Conservation (phyloP, 2,113 vertebrate genomes). For the Tor tambroides region DNA sequence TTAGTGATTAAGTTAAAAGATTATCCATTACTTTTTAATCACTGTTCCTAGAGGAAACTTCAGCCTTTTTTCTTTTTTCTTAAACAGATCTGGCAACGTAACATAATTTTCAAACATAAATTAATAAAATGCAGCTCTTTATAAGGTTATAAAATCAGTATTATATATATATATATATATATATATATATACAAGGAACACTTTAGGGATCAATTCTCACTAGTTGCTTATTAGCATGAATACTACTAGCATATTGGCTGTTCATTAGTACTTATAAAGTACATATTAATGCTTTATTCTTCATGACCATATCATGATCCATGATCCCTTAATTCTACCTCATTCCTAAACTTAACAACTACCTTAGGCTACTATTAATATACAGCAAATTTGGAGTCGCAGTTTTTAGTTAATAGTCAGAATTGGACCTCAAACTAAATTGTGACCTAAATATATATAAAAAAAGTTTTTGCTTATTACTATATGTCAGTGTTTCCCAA, state of each 20-base stretch:
- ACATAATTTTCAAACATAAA: neutral
- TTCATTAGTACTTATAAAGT: neutral
- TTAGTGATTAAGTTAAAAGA: neutral
- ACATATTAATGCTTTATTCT: neutral
- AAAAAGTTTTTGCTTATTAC: neutral
- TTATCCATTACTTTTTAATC: constrained; percentile 22
- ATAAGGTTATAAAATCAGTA: too few species aligned
- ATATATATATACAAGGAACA: too few species aligned
- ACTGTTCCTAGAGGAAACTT: neutral
- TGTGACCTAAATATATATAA: neutral
- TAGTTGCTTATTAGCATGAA: too few species aligned
- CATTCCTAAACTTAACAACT: neutral
- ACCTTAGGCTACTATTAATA: neutral
- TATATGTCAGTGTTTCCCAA: too few species aligned
- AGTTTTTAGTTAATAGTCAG: neutral
- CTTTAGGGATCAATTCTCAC: too few species aligned
- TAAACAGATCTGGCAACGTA: neutral
- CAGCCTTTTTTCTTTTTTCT: neutral
- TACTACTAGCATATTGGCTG: neutral
- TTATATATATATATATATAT: too few species aligned
- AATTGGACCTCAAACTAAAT: neutral
- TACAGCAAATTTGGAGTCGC: neutral
- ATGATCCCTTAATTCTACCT: too few species aligned
- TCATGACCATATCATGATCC: too few species aligned
- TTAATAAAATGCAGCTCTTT: too few species aligned